Evolutionary conservation across 2,113 vertebrate species (phyloP).

Genomic region (Lamprologus tigripictilis): DNA sequence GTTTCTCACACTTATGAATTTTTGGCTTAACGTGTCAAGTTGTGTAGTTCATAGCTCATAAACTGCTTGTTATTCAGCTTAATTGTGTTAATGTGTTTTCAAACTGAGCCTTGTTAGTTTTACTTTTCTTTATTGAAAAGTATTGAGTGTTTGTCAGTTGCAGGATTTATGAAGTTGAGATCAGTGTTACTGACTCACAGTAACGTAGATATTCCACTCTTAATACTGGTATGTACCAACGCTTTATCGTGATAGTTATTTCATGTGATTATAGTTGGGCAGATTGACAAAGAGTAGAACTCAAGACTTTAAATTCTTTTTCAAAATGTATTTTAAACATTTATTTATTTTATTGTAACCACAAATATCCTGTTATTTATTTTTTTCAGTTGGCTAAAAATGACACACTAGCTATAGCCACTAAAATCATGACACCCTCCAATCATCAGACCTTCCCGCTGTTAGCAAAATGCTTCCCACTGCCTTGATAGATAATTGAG

Average conservation of each 20-base stretch:
- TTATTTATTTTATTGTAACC: background rate
- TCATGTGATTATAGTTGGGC: background rate
- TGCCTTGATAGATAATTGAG: background rate
- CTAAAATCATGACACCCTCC: background rate
- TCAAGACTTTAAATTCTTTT: background rate
- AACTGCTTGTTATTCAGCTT: background rate
- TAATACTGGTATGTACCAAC: background rate
- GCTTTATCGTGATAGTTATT: background rate
- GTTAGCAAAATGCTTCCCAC: background rate
- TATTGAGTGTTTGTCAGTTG: background rate
- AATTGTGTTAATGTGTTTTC: background rate
- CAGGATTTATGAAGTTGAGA: background rate
- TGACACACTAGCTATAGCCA: background rate
- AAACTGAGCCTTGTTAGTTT: background rate
- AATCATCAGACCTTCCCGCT: background rate
- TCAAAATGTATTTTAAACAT: background rate
- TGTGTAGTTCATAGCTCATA: background rate
- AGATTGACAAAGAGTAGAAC: background rate
- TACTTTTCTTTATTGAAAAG: background rate
- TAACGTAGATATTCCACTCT: background rate
- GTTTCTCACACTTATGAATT: background rate
- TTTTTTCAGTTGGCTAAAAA: background rate
- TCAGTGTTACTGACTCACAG: background rate
- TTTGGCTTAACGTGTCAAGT: background rate
- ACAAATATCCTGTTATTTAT: background rate